phyloP scores from a whole-genome alignment of 2,113 vertebrate genomes.

The Laticauda laticaudata region DNA sequence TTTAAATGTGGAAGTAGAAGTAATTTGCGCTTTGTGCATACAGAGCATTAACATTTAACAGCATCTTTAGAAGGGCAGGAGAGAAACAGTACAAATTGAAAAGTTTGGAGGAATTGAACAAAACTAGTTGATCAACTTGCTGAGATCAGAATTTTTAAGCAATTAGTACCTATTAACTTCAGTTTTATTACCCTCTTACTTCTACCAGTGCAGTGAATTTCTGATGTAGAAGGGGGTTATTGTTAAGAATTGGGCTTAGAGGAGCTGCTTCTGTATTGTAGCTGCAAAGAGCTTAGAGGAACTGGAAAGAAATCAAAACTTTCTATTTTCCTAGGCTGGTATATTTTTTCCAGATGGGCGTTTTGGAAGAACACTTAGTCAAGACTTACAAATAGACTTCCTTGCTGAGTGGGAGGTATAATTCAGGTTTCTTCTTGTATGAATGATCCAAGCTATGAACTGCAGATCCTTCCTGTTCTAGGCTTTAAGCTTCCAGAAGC shows the following conservation, averaged over 20 bases:
- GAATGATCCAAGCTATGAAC: background rate
- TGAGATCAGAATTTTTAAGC: background rate
- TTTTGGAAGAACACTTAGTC: background rate
- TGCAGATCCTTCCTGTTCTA: background rate
- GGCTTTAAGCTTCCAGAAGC: background rate
- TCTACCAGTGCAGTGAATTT: background rate
- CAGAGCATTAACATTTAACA: background rate
- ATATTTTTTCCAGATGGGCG: background rate
- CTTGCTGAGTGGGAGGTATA: background rate
- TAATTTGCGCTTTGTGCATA: background rate
- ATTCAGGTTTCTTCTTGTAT: background rate
- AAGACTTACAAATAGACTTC: background rate
- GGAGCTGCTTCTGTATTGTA: background rate
- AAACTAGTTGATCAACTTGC: background rate
- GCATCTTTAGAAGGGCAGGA: background rate
- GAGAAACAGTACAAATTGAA: background rate
- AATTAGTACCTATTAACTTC: background rate
- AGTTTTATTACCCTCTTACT: background rate
- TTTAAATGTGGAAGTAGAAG: background rate
- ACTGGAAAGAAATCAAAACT: background rate
- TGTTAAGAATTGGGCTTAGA: background rate
- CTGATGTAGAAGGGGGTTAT: background rate
- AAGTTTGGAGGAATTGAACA: background rate
- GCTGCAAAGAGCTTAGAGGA: background rate
- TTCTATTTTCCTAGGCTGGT: background rate